Evolutionary conservation across 2,888 invertebrate genomes (phyloP).

Genomic region (Melipona beecheii): DNA sequence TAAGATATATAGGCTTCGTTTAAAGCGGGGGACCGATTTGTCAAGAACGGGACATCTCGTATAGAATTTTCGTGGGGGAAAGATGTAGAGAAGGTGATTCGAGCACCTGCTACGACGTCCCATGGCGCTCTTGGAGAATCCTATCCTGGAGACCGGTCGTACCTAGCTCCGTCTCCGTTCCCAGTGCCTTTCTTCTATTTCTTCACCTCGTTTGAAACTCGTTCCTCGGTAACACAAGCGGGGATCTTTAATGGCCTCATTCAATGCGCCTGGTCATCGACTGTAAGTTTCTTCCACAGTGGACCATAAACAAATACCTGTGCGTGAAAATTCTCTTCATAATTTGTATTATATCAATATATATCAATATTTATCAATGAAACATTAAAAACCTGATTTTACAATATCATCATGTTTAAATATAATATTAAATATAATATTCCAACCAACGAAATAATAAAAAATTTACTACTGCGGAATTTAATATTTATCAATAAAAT

Average conservation of each 20-base stretch:
- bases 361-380: no score
- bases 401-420: no score
- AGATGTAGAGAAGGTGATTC: conserved; percentile 27
- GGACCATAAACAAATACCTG: conserved; percentile 27
- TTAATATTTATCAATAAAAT: no score
- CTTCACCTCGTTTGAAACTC: conserved; percentile 61
- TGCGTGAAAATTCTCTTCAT: conserved; percentile 8
- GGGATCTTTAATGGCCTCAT: conserved; percentile 68
- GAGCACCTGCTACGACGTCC: conserved; percentile 61
- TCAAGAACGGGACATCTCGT: not conserved
- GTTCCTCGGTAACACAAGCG: conserved; percentile 61
- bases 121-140: conserved; percentile 53
- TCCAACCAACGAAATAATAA: no score
- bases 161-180: conserved; percentile 21
- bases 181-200: conserved; percentile 49
- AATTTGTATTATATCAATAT: no score
- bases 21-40: conserved; percentile 23
- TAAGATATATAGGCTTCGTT: conserved; percentile 5
- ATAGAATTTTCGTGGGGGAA: not conserved
- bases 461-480: no score
- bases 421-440: no score
- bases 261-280: conserved; percentile 44
- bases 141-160: conserved; percentile 63
- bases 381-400: no score
- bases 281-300: conserved; percentile 36